These are phyloP conservation scores for Stichopus chloronotus DNA, from an alignment of 35 echinoderm and acorn worm species.

Conservation along the genomic window DNA sequence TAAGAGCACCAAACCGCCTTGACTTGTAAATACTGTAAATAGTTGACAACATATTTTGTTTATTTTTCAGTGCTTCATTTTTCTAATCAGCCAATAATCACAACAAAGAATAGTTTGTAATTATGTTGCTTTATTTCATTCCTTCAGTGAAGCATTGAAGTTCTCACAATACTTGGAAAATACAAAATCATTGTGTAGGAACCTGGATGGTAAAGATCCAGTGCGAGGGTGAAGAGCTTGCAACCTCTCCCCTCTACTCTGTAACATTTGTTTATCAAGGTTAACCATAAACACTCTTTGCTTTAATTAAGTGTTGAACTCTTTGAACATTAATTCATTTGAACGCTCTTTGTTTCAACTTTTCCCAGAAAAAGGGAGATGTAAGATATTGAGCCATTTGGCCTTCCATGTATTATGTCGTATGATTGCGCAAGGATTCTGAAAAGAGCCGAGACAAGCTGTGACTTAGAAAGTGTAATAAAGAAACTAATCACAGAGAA, in stretches of 20 bases:
- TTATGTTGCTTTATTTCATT: conserved; percentile 13
- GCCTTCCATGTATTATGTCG: neutral
- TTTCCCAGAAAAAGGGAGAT: conserved; percentile 22
- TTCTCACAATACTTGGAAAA: neutral
- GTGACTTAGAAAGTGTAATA: no score
- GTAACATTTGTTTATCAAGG: neutral
- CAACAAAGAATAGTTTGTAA: neutral
- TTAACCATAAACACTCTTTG: neutral
- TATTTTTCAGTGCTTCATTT: conserved; percentile 11
- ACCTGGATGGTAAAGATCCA: conserved; percentile 63
- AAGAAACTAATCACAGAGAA: no score
- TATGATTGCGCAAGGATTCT: no score
- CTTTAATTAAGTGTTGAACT: neutral
- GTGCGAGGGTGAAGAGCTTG: conserved; percentile 48
- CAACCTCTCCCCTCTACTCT: conserved; percentile 51
- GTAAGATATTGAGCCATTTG: conserved; percentile 5
- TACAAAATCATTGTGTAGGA: neutral
- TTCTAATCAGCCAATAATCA: neutral
- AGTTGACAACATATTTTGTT: neutral
- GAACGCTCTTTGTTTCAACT: neutral
- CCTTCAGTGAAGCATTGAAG: neutral
- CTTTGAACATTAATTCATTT: neutral
- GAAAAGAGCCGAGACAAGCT: no score
- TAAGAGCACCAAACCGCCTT: conserved; percentile 14
- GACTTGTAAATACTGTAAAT: conserved; percentile 16